These are phyloP conservation scores for Poicephalus gulielmi DNA, from an alignment of 2,113 vertebrate species.

Conservation along the genomic window DNA sequence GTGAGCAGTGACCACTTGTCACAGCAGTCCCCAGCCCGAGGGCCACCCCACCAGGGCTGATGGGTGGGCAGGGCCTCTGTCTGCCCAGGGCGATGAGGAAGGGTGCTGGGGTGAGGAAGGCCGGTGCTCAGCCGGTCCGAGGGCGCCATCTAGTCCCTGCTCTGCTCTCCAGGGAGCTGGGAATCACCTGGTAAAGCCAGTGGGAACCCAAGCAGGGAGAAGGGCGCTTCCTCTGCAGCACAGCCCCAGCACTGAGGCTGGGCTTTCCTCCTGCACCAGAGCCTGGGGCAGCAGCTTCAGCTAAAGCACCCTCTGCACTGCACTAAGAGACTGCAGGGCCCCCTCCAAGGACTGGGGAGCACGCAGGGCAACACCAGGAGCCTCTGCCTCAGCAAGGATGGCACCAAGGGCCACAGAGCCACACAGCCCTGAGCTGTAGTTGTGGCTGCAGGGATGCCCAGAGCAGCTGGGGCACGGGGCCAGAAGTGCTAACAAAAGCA, in stretches of 20 bases:
- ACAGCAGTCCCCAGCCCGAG: neutral
- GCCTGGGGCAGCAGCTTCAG: neutral
- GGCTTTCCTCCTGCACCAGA: neutral
- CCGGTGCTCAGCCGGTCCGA: neutral
- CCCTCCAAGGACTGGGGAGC: fast-evolving
- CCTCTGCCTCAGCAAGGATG: neutral
- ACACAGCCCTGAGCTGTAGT: neutral
- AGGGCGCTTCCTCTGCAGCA: neutral
- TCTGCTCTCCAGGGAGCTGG: fast-evolving
- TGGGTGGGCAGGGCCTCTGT: neutral
- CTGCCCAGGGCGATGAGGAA: neutral
- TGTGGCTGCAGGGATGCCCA: neutral
- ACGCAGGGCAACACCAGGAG: neutral
- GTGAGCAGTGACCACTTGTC: fast-evolving
- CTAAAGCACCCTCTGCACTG: neutral
- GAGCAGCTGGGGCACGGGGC: neutral
- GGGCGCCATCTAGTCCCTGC: slow-evolving; percentile 47
- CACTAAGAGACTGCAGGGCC: neutral
- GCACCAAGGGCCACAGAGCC: neutral
- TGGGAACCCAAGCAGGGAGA: fast-evolving
- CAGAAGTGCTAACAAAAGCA: neutral
- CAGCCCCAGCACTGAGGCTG: neutral
- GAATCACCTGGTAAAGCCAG: fast-evolving
- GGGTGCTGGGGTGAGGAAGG: neutral
- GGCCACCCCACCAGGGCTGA: neutral